A percentile compares a stretch with the other conserved stretches of the same genome.
These are phyloP conservation scores for Phataginus tetradactyla DNA, from an alignment of 2,797 vertebrate genomes.

Conservation along the genomic window DNA sequence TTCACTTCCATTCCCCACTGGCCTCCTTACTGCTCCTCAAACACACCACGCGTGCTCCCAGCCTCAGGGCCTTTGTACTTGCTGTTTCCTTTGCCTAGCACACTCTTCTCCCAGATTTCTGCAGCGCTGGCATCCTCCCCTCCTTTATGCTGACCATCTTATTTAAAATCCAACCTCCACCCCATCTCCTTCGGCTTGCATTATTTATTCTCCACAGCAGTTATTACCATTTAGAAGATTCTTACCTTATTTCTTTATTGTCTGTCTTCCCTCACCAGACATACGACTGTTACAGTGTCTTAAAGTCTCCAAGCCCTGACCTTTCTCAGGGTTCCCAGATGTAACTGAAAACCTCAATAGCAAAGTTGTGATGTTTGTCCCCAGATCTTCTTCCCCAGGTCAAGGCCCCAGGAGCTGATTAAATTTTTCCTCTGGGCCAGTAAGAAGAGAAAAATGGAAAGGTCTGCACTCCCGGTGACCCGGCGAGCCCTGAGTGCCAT, in stretches of 20 bases:
- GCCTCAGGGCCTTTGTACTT: not conserved
- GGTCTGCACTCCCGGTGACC: not conserved
- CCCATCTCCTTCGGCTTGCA: not conserved
- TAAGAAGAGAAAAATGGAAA: not conserved
- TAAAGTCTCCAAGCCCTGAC: not conserved
- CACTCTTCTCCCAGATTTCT: not conserved
- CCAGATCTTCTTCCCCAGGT: slow-evolving; percentile 36
- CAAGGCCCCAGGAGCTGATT: slow-evolving; percentile 3
- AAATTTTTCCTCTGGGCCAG: not conserved
- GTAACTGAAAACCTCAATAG: slow-evolving; percentile 15
- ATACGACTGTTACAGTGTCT: not conserved
- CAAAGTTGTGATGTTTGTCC: not conserved
- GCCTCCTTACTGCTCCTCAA: not conserved
- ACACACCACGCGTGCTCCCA: no score
- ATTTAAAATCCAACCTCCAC: not conserved
- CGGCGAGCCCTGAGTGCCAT: not conserved
- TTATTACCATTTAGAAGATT: not conserved
- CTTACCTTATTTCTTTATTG: not conserved
- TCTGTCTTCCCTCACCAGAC: not conserved
- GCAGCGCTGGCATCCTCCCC: not conserved
- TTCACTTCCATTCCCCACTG: not conserved
- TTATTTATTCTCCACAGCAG: not conserved
- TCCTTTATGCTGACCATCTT: no score
- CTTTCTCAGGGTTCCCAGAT: slow-evolving; percentile 5
- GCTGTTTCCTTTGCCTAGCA: not conserved